phyloP scores from a whole-genome alignment of 2,113 vertebrate species.

The Aptenodytes patagonicus region DNA sequence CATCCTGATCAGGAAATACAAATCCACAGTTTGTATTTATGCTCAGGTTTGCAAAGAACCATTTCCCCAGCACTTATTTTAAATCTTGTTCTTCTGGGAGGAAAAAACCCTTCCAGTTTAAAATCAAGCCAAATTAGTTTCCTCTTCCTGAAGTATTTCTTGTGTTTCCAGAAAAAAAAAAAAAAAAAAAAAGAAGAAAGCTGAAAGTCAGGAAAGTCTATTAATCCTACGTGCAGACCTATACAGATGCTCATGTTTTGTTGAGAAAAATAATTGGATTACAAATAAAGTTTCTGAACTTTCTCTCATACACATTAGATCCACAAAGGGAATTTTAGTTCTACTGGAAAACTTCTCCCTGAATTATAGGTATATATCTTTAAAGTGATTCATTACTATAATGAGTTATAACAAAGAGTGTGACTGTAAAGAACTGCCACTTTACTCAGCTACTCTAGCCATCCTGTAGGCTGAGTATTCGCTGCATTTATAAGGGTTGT shows the following conservation, averaged over 20 bases:
- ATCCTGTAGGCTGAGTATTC: background rate
- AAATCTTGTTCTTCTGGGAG: conserved; percentile 32
- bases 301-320: background rate
- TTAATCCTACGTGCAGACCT: background rate
- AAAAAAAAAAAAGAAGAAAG: background rate
- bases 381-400: background rate
- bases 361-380: background rate
- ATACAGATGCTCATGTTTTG: background rate
- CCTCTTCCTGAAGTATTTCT: conserved; percentile 22
- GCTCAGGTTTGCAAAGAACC: background rate
- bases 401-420: background rate
- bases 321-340: background rate
- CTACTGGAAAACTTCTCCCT: background rate
- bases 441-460: background rate
- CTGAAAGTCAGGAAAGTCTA: background rate
- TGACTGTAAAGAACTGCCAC: background rate
- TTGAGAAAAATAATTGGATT: background rate
- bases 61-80: conserved; percentile 24
- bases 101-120: background rate
- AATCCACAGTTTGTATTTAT: background rate
- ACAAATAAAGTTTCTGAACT: background rate
- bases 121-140: conserved; percentile 43
- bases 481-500: background rate
- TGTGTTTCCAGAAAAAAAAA: background rate
- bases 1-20: conserved; percentile 38